A percentile compares a stretch with the other conserved stretches of the same genome.
Conservation (phyloP, 2,113 vertebrate species). For the Cettia cetti region DNA sequence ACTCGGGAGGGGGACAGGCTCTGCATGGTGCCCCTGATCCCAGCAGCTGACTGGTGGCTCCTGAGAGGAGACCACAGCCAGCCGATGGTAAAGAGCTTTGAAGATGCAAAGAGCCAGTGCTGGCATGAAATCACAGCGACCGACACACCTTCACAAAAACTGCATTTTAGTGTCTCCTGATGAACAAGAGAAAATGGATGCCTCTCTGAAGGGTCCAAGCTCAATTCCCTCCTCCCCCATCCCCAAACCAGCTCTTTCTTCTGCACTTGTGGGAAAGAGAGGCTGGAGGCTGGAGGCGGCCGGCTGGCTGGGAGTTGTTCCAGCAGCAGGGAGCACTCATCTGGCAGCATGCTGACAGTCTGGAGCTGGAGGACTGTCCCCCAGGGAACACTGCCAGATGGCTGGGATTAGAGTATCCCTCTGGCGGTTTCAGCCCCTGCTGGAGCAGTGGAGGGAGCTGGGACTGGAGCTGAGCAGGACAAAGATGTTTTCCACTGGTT, state of each 20-base stretch:
- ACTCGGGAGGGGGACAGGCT: neutral
- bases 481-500: neutral
- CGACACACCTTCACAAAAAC: neutral
- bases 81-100: accelerated
- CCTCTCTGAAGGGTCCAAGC: neutral
- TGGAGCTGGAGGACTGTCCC: neutral
- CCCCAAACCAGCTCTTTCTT: neutral
- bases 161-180: neutral
- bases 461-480: neutral
- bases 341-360: neutral
- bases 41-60: neutral
- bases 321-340: neutral
- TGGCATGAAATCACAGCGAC: neutral
- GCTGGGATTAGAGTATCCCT: neutral
- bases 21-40: neutral
- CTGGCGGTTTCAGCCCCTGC: neutral
- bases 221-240: neutral
- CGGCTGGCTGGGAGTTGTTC: neutral
- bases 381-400: neutral
- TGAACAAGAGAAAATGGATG: neutral
- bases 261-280: neutral
- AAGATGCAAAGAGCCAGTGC: neutral
- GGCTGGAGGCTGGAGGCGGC: neutral
- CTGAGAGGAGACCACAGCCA: neutral
- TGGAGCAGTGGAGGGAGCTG: accelerated